Evolutionary conservation across 2,113 vertebrate species (phyloP).

Genomic region (Lepus timidus): DNA sequence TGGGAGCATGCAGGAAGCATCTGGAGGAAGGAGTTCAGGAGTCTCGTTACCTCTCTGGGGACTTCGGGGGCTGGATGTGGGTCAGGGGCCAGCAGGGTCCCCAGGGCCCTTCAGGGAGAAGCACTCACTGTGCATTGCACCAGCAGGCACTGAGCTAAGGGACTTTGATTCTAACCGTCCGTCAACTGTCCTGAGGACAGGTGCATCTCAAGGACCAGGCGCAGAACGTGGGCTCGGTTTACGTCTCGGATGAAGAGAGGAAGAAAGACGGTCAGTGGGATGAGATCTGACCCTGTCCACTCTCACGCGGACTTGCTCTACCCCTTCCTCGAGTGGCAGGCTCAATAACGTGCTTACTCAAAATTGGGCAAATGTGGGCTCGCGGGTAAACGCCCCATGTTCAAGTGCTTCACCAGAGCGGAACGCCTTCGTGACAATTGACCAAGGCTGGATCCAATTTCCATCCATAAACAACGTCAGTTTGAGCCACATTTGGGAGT

Average conservation of each 20-base stretch:
- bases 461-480: not conserved
- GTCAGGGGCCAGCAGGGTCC: not conserved
- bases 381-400: slow-evolving; percentile 14
- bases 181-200: not conserved
- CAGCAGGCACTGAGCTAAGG: not conserved
- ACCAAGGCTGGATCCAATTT: not conserved
- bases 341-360: not conserved
- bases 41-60: not conserved
- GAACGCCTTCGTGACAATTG: not conserved
- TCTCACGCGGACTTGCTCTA: not conserved
- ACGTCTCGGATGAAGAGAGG: not conserved
- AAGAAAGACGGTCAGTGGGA: not conserved
- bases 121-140: not conserved
- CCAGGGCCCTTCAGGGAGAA: not conserved
- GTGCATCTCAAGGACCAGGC: not conserved
- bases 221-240: not conserved
- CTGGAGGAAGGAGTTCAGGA: not conserved
- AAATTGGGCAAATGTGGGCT: not conserved
- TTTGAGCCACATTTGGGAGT: not conserved
- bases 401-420: not conserved
- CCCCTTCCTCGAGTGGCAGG: not conserved
- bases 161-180: not conserved
- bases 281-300: not conserved
- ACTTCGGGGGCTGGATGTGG: not conserved
- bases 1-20: not conserved